Percentiles rank a stretch among this genome's conserved stretches.
phyloP scores from a whole-genome alignment of 2,888 invertebrate species.

The Cheilosia impressa region DNA sequence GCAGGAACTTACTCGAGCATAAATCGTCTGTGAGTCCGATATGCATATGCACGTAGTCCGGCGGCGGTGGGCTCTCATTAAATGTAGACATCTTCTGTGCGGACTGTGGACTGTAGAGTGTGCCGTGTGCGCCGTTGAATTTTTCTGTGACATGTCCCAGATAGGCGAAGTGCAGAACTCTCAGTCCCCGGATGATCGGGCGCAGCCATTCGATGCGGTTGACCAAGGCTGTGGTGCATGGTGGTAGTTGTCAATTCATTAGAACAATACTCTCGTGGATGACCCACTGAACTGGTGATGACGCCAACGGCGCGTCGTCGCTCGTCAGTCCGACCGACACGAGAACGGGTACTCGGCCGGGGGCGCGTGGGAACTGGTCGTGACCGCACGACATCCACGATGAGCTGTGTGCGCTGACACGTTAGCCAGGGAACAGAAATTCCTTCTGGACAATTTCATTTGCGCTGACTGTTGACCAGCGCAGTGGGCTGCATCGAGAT shows the following conservation, averaged over 20 bases:
- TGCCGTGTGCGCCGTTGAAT: conserved; percentile 36
- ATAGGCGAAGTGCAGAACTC: conserved; percentile 55
- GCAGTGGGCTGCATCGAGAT: conserved; percentile 12
- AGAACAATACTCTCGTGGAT: conserved; percentile 68
- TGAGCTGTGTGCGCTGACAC: conserved; percentile 63
- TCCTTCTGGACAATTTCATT: conserved; percentile 55
- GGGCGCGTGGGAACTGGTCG: conserved; percentile 69
- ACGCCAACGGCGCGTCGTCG: conserved; percentile 39
- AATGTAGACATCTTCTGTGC: conserved; percentile 54
- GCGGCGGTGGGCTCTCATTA: conserved; percentile 49
- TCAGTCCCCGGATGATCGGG: conserved; percentile 43
- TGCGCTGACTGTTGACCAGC: conserved; percentile 39
- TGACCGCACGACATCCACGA: conserved; percentile 66
- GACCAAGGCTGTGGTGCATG: conserved; percentile 34
- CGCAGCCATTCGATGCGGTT: conserved; percentile 45
- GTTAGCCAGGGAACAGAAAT: conserved; percentile 22
- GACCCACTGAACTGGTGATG: conserved; percentile 72
- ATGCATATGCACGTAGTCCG: conserved; percentile 47
- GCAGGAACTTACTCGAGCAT: conserved; percentile 51
- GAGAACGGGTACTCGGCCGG: conserved; percentile 30
- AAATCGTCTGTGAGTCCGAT: conserved; percentile 50
- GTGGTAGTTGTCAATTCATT: conserved; percentile 67
- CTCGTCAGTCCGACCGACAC: neutral
- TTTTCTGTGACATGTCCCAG: conserved; percentile 72
- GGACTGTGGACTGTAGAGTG: neutral